phyloP scores from a whole-genome alignment of 2,113 vertebrate species.

The Thryonomys swinderianus region DNA sequence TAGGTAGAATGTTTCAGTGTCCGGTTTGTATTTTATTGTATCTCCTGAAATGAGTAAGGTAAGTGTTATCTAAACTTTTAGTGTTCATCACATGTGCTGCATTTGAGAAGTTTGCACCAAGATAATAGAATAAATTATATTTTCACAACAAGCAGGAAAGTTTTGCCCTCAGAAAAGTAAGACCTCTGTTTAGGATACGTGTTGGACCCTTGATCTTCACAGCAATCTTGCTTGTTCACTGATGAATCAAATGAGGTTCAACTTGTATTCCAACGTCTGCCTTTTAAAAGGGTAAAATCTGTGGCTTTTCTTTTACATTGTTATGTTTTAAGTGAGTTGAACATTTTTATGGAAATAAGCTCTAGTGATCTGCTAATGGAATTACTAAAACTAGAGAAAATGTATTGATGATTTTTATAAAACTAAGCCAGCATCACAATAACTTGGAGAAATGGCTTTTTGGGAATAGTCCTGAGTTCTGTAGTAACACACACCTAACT shows the following conservation, averaged over 20 bases:
- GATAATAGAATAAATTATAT: accelerated
- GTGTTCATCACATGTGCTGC: accelerated
- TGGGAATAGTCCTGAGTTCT: background rate
- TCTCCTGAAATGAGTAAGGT: background rate
- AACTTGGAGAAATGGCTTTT: background rate
- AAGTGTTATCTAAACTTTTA: too few species aligned
- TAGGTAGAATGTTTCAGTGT: background rate
- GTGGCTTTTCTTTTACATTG: background rate
- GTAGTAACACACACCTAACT: background rate
- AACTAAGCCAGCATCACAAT: background rate
- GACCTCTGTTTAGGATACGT: accelerated
- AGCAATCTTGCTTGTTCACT: accelerated
- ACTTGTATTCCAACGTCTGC: background rate
- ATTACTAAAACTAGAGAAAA: background rate
- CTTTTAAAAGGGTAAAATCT: background rate
- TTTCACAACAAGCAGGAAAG: background rate
- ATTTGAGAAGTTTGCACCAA: accelerated
- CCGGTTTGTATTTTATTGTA: background rate
- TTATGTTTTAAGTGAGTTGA: background rate
- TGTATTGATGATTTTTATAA: background rate
- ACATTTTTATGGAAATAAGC: background rate
- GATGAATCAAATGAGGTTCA: accelerated
- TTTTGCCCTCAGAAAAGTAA: background rate
- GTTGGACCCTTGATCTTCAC: accelerated
- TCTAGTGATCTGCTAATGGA: background rate